A percentile compares a stretch with the other conserved stretches of the same genome.
Conservation (phyloP, 2,888 invertebrate species). For the Pammene aurita region DNA sequence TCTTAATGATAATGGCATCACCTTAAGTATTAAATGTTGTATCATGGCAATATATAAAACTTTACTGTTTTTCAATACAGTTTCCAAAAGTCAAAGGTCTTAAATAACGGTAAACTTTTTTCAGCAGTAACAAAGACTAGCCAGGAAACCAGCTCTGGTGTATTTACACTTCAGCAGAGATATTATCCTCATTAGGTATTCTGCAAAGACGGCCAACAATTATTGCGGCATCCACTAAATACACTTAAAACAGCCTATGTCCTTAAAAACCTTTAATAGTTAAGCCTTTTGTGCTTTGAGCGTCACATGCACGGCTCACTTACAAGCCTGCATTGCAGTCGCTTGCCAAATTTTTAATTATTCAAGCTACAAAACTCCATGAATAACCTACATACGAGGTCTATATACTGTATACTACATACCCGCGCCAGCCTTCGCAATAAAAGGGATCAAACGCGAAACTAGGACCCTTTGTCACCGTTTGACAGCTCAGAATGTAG, state of each 20-base stretch:
- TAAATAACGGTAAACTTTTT: slow-evolving; percentile 18
- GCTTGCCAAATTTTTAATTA: slow-evolving; percentile 56
- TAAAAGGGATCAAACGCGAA: slow-evolving; percentile 49
- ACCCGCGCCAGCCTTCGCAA: slow-evolving; percentile 43
- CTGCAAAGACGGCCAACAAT: slow-evolving; percentile 38
- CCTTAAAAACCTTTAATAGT: neutral
- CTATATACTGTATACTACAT: slow-evolving; percentile 5
- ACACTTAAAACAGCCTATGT: slow-evolving; percentile 13
- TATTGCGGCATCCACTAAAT: slow-evolving; percentile 9
- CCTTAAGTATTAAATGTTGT: no score
- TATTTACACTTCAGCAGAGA: slow-evolving; percentile 40
- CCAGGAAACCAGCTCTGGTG: slow-evolving; percentile 22
- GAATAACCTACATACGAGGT: slow-evolving; percentile 48
- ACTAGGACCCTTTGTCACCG: slow-evolving; percentile 55
- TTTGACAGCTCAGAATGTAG: slow-evolving; percentile 68
- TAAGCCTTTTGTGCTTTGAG: neutral
- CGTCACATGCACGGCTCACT: slow-evolving; percentile 24
- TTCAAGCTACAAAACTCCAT: slow-evolving; percentile 56
- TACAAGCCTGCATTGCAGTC: slow-evolving; percentile 29
- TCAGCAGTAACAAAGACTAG: slow-evolving; percentile 20
- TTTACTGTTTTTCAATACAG: no score
- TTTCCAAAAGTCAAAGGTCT: neutral
- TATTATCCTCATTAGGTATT: slow-evolving; percentile 41
- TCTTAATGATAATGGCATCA: no score
- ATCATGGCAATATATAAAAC: no score